Conservation (phyloP, 2,113 vertebrate species). For the Muntiacus muntjak region DNA sequence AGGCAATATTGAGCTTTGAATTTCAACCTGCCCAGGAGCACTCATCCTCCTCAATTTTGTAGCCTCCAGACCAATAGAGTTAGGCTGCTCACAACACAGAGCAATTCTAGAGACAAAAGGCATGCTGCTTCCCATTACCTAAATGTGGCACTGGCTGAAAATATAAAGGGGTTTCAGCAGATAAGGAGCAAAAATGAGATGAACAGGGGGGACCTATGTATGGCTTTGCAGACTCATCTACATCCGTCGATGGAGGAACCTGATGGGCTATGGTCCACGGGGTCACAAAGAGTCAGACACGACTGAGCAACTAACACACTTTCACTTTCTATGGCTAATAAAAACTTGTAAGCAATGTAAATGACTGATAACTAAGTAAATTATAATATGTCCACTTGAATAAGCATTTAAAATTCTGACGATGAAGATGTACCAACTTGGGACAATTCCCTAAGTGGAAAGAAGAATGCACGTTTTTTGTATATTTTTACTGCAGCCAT, state of each 20-base stretch:
- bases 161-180: background rate
- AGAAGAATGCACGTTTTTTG: background rate
- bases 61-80: background rate
- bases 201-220: background rate
- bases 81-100: accelerated
- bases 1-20: conserved; percentile 76
- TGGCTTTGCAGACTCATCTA: background rate
- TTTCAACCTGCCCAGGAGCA: background rate
- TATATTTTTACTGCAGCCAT: background rate
- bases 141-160: background rate
- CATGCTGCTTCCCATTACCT: background rate
- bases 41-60: background rate
- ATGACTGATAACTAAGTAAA: background rate
- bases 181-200: background rate
- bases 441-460: background rate
- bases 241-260: background rate
- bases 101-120: background rate
- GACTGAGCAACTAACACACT: background rate
- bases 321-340: background rate
- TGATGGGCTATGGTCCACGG: background rate
- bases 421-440: background rate
- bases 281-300: background rate
- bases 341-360: background rate
- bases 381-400: background rate
- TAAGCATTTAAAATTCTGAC: background rate